phyloP scores from a whole-genome alignment of 2,113 vertebrate species.

The Antigone vipio region DNA sequence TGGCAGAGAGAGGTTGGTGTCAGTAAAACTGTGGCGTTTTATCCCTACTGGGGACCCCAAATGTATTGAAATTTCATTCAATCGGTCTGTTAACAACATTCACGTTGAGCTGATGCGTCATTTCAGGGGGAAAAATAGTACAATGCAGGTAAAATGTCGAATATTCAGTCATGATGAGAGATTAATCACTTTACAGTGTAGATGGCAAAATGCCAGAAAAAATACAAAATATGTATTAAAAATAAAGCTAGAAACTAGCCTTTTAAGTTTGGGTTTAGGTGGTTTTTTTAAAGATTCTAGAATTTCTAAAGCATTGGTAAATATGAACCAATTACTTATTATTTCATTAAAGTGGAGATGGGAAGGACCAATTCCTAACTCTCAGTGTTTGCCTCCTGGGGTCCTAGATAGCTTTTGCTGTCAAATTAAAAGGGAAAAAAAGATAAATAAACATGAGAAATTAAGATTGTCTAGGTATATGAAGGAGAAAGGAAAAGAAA shows the following conservation, averaged over 20 bases:
- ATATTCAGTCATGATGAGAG: neutral
- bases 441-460: slow-evolving; percentile 85
- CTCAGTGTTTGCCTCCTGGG: slow-evolving; percentile 79
- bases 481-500: slow-evolving; percentile 68
- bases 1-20: neutral
- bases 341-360: slow-evolving; percentile 78
- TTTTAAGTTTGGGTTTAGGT: slow-evolving; percentile 13
- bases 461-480: slow-evolving; percentile 76
- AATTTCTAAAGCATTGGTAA: slow-evolving; percentile 71
- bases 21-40: neutral
- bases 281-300: neutral
- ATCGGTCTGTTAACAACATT: neutral
- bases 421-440: slow-evolving; percentile 79
- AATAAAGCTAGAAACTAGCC: slow-evolving; percentile 26
- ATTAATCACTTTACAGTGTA: neutral
- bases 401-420: slow-evolving; percentile 78
- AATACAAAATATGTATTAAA: neutral
- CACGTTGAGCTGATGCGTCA: neutral
- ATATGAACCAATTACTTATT: slow-evolving; percentile 83
- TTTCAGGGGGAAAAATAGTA: neutral
- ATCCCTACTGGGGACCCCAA: neutral
- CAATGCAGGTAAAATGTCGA: neutral
- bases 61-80: neutral
- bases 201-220: neutral
- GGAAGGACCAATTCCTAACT: slow-evolving; percentile 76